Percentiles rank a stretch among this genome's conserved stretches.
These are phyloP conservation scores for Caenorhabditis drosophilae DNA, from an alignment of 2,888 invertebrate genomes.

Conservation along the genomic window DNA sequence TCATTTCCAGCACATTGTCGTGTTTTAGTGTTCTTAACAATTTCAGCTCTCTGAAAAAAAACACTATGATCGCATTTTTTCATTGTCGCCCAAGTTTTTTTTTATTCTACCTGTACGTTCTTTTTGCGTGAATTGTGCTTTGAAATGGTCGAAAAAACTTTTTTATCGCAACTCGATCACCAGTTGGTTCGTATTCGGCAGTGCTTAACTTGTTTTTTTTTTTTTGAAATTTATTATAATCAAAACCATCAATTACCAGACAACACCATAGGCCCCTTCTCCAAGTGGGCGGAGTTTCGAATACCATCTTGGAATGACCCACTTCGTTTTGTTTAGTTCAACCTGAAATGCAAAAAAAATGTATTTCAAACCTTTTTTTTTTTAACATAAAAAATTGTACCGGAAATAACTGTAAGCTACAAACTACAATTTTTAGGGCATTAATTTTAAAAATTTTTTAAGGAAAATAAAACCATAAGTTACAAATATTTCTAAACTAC, in stretches of 20 bases:
- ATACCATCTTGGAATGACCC: constrained; percentile 56
- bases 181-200: constrained; percentile 48
- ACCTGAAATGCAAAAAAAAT: too few relatives aligned
- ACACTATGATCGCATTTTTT: too few relatives aligned
- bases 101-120: too few relatives aligned
- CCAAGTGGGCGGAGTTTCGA: constrained; percentile 47
- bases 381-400: too few relatives aligned
- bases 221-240: neutral
- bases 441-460: too few relatives aligned
- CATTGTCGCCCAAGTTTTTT: too few relatives aligned
- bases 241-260: constrained; percentile 35
- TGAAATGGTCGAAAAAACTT: constrained; percentile 96
- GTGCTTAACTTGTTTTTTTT: constrained; percentile 34
- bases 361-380: too few relatives aligned
- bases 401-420: too few relatives aligned
- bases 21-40: constrained; percentile 98
- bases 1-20: constrained; percentile 84
- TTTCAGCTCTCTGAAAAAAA: constrained; percentile 89
- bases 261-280: constrained; percentile 60
- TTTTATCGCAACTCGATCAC: constrained; percentile 89
- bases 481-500: too few relatives aligned
- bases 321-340: constrained; percentile 88
- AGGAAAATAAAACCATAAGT: too few relatives aligned
- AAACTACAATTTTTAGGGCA: too few relatives aligned
- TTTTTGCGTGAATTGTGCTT: constrained; percentile 93